A percentile compares a stretch with the other conserved stretches of the same genome.
Evolutionary conservation across 2,797 vertebrate species (phyloP).

Genomic region (Tokudaia tokunoshimensis): DNA sequence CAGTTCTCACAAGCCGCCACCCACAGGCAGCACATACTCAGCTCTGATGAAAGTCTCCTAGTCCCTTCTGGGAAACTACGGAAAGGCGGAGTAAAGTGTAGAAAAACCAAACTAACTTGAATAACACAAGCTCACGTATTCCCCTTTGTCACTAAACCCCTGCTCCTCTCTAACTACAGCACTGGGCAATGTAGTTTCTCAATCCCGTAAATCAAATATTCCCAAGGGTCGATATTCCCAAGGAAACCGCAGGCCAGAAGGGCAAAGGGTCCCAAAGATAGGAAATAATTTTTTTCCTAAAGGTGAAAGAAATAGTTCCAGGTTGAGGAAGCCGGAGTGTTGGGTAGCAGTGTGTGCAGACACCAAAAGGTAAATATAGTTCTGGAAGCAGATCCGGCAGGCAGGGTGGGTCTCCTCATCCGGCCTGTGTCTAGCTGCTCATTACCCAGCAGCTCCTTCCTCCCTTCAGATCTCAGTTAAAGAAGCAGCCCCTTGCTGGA

Average conservation of each 20-base stretch:
- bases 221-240: neutral
- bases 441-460: too few relatives aligned
- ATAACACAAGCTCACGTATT: neutral
- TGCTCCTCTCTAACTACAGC: neutral
- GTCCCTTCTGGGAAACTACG: neutral
- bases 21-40: neutral
- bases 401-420: fast-evolving
- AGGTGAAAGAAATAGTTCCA: neutral
- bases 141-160: neutral
- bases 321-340: neutral
- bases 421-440: neutral
- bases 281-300: neutral
- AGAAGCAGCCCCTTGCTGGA: neutral
- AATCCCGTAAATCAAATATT: neutral
- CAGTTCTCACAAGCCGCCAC: neutral
- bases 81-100: neutral
- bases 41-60: neutral
- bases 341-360: fast-evolving
- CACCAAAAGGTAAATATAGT: neutral
- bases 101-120: neutral
- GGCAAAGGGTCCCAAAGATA: neutral
- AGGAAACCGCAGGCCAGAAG: neutral
- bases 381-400: neutral
- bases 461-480: neutral
- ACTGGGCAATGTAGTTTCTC: neutral